Evolutionary conservation across 2,888 invertebrate genomes (phyloP).

Genomic region (Epinotia nisella): DNA sequence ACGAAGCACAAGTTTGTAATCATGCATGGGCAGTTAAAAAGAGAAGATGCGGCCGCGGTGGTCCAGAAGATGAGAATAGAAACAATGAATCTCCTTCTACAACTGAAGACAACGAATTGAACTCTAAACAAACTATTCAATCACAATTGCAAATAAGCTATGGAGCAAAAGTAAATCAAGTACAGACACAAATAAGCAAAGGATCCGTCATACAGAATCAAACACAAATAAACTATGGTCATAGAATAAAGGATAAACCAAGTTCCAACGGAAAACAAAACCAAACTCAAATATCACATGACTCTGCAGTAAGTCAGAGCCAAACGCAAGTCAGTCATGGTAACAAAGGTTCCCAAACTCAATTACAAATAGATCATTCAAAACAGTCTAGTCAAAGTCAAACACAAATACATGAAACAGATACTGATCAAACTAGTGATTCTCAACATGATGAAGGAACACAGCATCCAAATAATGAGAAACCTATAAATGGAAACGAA

Average conservation of each 20-base stretch:
- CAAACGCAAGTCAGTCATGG: constrained; percentile 64
- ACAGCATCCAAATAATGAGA: constrained; percentile 40
- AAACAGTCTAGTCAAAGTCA: constrained; percentile 63
- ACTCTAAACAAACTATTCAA: constrained; percentile 51
- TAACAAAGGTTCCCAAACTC: constrained; percentile 61
- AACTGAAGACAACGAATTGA: constrained; percentile 41
- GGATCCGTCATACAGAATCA: constrained; percentile 60
- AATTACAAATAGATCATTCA: constrained; percentile 64
- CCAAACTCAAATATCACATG: constrained; percentile 62
- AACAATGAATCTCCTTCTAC: not conserved
- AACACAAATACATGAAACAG: constrained; percentile 55
- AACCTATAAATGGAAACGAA: constrained; percentile 29
- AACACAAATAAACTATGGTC: constrained; percentile 63
- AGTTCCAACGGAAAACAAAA: constrained; percentile 54
- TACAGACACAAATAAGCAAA: constrained; percentile 63
- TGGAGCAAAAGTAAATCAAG: constrained; percentile 59
- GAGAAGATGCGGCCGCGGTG: constrained; percentile 66
- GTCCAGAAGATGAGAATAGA: constrained; percentile 46
- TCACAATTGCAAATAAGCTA: constrained; percentile 61
- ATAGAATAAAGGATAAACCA: constrained; percentile 49
- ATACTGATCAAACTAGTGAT: constrained; percentile 48
- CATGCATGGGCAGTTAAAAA: constrained; percentile 86
- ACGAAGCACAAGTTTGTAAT: constrained; percentile 88
- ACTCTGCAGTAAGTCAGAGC: constrained; percentile 60
- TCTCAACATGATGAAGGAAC: constrained; percentile 45